Evolutionary conservation across 1,140 invertebrate species (phyloP), one percentile per base, ranked within the genome.

Genomic region (Sitodiplosis mosellana): DNA sequence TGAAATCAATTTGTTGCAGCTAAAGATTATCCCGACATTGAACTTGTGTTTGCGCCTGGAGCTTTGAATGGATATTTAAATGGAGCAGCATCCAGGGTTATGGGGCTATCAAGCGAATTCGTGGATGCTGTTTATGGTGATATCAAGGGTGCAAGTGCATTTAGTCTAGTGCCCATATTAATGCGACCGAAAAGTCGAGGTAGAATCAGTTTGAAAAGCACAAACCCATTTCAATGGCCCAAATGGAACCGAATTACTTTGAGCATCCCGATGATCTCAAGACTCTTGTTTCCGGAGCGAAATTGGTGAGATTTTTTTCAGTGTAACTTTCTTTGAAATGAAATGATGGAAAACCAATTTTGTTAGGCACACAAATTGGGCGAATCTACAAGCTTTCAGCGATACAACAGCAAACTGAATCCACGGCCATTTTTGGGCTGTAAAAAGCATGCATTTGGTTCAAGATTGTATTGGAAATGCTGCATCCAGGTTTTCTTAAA

Each of bases 221-320:
- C 65, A 8, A 75, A 89, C 69, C 87, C 86, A 0, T 68, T 73
- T 1, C 73, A 80, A 27, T 72, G 74, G 63, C 88, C 89, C 0
- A 64, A 41, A 76, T 93, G 51, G 67, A 84, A 33, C 76, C 83
- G 1, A 88, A 87, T 61, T 89, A 87, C 57, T 80, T 86, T 54
- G 61, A 72, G 14, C 62, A 82, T 52, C 63, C 70, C 1, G 64
- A 76, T 7, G 84, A 88, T 60, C 52, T 86, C 2, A 59, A 65
- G 7, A 73, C 75, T 1, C 69, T 87, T 58, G 70, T 80, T 11
- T 75, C 81, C 59, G 83, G 81, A 40, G 75, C 86, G 19, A 77
- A 80, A 62, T 72, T 77, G 64, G 79, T 80, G 61, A 66, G 57
- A 54, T 45, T 18, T 34, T 27, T 18, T 18, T 48, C 71, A 8